These are phyloP conservation scores for Philaenus spumarius DNA, from an alignment of 1,140 invertebrate species.

Conservation along the genomic window DNA sequence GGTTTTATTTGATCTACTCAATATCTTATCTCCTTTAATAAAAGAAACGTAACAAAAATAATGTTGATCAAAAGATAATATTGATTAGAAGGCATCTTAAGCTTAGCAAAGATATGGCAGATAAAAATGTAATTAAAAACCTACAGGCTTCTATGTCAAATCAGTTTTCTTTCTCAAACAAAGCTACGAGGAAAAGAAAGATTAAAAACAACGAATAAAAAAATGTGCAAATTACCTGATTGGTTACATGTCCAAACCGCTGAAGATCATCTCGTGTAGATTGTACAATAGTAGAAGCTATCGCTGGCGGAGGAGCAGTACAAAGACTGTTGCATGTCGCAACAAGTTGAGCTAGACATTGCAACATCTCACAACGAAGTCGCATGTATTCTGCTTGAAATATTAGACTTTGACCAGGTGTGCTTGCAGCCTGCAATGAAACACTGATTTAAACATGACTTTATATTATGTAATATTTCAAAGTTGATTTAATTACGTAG, in stretches of 20 bases:
- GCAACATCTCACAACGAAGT: conserved; percentile 67
- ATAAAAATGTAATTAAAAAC: too few relatives aligned
- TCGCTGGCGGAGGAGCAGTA: conserved; percentile 87
- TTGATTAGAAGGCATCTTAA: too few relatives aligned
- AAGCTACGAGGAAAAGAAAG: too few relatives aligned
- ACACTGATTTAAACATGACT: too few relatives aligned
- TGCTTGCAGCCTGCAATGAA: conserved; percentile 51
- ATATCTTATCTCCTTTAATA: not conserved
- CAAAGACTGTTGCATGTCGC: conserved; percentile 74
- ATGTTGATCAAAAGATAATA: not conserved
- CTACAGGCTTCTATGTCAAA: too few relatives aligned
- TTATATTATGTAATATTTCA: too few relatives aligned
- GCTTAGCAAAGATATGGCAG: too few relatives aligned
- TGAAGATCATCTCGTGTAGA: conserved; percentile 74
- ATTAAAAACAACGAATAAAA: too few relatives aligned
- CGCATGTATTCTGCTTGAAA: conserved; percentile 76
- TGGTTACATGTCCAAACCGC: conserved; percentile 73
- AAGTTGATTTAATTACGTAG: too few relatives aligned
- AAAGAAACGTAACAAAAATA: not conserved
- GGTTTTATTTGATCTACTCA: too few relatives aligned
- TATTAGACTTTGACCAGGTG: conserved; percentile 54
- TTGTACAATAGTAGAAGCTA: conserved; percentile 72
- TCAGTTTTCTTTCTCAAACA: too few relatives aligned
- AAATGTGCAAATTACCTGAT: conserved; percentile 52
- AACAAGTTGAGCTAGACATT: conserved; percentile 65